These are phyloP conservation scores for Gnathonemus longibarbis DNA, from an alignment of 2,113 vertebrate species.

Conservation along the genomic window DNA sequence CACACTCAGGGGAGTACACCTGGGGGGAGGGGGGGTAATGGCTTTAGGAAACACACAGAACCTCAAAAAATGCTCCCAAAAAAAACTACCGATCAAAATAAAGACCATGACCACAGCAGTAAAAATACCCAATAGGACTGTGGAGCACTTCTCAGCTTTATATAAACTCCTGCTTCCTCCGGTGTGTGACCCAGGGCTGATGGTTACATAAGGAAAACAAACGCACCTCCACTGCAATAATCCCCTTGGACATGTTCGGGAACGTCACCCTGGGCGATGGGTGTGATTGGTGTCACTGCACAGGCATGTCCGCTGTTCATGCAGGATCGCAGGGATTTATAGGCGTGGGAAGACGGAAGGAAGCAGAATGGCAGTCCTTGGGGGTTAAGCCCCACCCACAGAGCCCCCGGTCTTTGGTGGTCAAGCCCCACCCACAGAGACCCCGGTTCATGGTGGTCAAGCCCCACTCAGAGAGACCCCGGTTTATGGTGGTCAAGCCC, in stretches of 20 bases:
- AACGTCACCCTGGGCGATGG: neutral
- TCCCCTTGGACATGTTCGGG: neutral
- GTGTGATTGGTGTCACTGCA: neutral
- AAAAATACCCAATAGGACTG: neutral
- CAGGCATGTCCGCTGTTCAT: neutral
- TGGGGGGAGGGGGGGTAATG: neutral
- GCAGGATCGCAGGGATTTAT: neutral
- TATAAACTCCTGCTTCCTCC: neutral
- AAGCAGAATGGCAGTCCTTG: neutral
- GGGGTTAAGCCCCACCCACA: neutral
- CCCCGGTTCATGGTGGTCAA: neutral
- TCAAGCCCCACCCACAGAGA: neutral
- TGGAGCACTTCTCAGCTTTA: neutral
- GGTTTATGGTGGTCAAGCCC: too few relatives aligned
- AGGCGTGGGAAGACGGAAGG: neutral
- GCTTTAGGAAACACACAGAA: neutral
- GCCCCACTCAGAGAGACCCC: neutral
- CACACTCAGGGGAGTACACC: neutral
- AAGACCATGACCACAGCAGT: neutral
- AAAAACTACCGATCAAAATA: neutral
- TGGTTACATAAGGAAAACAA: neutral
- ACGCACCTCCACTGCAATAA: neutral
- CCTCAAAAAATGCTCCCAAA: neutral
- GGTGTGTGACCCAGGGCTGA: neutral
- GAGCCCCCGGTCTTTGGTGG: too few relatives aligned